Base-by-base conservation (phyloP, 1,140 invertebrate species). In the Carposina sasakii region DNA sequence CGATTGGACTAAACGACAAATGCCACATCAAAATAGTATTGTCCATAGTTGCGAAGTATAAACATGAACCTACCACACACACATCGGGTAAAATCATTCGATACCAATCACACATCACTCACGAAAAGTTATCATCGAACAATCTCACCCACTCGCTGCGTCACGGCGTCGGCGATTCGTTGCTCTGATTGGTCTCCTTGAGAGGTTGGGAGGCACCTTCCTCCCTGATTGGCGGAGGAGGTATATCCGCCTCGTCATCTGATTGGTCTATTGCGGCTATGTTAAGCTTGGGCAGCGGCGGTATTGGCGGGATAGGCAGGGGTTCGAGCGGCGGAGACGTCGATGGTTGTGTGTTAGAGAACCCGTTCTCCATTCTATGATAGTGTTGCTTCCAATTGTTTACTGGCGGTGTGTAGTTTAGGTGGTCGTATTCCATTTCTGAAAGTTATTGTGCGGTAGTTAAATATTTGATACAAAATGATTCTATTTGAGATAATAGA, bases 351-450 rank as follows among this genome's bases (percentile, higher is more conserved):
- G 30, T 20, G 54, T 21, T 46, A 19, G 63, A 20, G 21, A 87
- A 85, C 2, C 88, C 88, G 63, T 91, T 91, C 3, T 86, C 85
- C 91, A 94, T 93, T 54, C 90, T 87, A 70, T 94, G 94, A 76
- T 96, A 96, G 66, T 96, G 92, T 2, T 93, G 90, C 69, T 94
- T 95, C 85, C 91, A 90, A 15, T 91, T 91, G 58, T 90, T 93
- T 8, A 89, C 89, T 1, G 94, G 93, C 48, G 94, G 88, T 10
- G 91, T 92, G 69, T 96, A 94, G 71, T 96, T 93, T 48, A 96
- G 82, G 71, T 94, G 93, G 81, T 96, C 95, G 61, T 97, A 97
- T 70, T 94, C 92, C 60, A 91, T 82, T 68, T 93, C 91, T 90
- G 74, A 41, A 77, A 57, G 3, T 42, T n/a, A n/a, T n/a, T n/a